Base-by-base conservation (phyloP, 2,797 vertebrate species). In the Hemibagrus guttatus region DNA sequence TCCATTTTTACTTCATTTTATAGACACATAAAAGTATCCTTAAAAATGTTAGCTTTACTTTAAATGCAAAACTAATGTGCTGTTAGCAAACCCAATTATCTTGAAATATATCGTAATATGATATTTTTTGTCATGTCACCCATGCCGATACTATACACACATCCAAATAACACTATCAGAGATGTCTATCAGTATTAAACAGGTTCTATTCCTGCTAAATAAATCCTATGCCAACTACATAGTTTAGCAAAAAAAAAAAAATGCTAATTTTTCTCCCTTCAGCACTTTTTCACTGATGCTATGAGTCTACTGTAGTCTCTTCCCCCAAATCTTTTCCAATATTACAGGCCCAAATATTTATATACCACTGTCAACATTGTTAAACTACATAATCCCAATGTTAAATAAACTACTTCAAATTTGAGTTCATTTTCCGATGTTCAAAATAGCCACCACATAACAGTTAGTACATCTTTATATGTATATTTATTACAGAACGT, bases 371-470 rank as follows among this genome's bases (percentile, higher is more conserved):
- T 76, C 74, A 56, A 56, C 49, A 31, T 8, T 54, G 16, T 56
- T 76, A 54, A 54, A 76, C n/a, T 76, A 76, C 16, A 58, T 78
- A 78, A 78, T 78, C 52, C 52, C n/a, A 56, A 31, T 35, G n/a
- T 56, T 78, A 78, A 78, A 78, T 75, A 75, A 75, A 75, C 72
- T n/a, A n/a, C 28, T 26, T 26, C 71, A 74, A 74, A 74, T 46
- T 26, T 21, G 46, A 49, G 39, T 46, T 72, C 11, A 46, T 46
- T 49, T 74, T 26, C 42, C 17, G 23, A 39, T 26, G 9, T 49
- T 26, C 11, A 72, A 26, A 14, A 46, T 42, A 7, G 35, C 71
- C 4, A 13, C 28, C 64, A 14, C 1, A 19, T 35, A 35, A 71
- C 8, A 42, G 42, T 71, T 21, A 71, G 19, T 71, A 71, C 19